Base-by-base conservation (phyloP, 2,113 vertebrate species). In the Lagopus muta region DNA sequence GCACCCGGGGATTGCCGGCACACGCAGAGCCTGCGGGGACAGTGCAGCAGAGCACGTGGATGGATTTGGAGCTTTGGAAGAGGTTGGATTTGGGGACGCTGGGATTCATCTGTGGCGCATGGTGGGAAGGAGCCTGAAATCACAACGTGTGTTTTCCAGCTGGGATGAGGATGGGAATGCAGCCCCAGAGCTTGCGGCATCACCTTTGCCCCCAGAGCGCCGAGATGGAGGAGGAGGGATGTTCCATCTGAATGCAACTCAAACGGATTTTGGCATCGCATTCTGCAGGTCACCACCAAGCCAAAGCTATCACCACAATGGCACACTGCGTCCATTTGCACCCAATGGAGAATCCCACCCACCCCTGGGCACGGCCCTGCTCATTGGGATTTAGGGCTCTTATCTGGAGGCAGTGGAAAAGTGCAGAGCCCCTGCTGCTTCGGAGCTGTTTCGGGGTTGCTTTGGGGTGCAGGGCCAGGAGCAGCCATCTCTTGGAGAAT, bases 281-380 rank as follows among this genome's bases (percentile, higher is more conserved):
- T 54, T 50, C 62, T 13, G 58, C 2, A 1, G 34, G 38, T 64
- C 7, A 11, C 48, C 28, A 0, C 48, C 0, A 0, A 83, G 78
- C 52, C 0, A 0, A 71, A 86, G 34, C 21, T n/a, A 16, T 66
- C 13, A 15, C 45, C 2, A 1, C 3, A 9, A 40, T 3, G 0
- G 21, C 32, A 8, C 38, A 42, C 11, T 1, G 18, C 42, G 62
- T 77, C 13, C 3, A 58, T 55, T 64, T 19, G 32, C 48, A 27
- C 32, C 2, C 40, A 47, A 13, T 1, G 28, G 57, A 58, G 47
- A 74, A 82, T 30, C 27, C 88, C 80, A 34, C 24, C 70, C 82
- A n/a, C 20, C 32, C 36, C 71, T 0, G 3, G 66, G 18, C 13
- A 22, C 14, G 2, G 5, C 61, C 6, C 0, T 1, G 20, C 25